Conservation (phyloP, 2,797 vertebrate species). For the Ateles fusciceps region DNA sequence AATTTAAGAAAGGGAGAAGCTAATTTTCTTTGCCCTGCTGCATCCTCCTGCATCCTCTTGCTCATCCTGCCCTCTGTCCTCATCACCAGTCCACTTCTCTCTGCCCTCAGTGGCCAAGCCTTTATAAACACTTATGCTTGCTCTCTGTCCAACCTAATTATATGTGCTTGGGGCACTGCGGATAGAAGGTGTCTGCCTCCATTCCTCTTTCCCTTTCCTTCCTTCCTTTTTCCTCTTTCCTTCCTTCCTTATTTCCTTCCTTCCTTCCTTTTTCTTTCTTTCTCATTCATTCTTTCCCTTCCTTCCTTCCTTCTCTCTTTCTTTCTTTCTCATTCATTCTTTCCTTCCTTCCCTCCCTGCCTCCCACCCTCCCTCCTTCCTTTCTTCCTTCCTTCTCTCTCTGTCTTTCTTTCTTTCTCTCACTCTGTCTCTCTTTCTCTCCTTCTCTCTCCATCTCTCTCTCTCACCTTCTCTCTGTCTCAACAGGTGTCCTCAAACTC, state of each 20-base stretch:
- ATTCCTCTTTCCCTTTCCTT: background rate
- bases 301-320: background rate
- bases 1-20: conserved; percentile 10
- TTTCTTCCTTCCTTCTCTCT: too few relatives aligned
- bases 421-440: background rate
- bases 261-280: background rate
- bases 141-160: background rate
- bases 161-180: background rate
- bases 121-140: background rate
- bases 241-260: background rate
- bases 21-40: background rate
- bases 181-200: background rate
- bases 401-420: background rate
- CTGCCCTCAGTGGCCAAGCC: background rate
- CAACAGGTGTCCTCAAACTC: background rate
- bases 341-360: background rate
- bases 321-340: background rate
- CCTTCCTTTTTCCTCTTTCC: background rate
- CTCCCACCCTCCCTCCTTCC: too few relatives aligned
- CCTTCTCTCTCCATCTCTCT: background rate
- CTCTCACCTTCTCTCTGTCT: background rate
- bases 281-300: background rate
- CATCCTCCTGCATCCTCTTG: background rate
- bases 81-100: background rate
- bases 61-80: background rate